These are phyloP conservation scores for Notamacropus eugenii DNA, from an alignment of 2,797 vertebrate genomes.

Conservation along the genomic window DNA sequence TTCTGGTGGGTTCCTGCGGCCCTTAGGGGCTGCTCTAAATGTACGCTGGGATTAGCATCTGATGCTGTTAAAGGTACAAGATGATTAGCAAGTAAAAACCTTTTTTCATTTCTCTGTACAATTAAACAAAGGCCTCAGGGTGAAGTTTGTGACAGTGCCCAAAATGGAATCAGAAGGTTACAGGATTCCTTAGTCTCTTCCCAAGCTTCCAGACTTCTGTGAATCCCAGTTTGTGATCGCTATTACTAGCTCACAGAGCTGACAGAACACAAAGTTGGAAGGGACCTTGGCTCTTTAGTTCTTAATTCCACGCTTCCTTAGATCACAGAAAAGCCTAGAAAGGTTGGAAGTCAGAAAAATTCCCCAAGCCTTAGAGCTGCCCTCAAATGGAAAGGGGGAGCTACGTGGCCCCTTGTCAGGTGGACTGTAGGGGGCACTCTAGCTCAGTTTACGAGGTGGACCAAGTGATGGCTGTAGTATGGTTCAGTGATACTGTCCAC, in stretches of 20 bases:
- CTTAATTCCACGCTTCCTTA: not conserved
- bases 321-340: not conserved
- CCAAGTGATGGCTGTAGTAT: not conserved
- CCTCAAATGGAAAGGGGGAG: not conserved
- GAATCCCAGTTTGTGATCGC: slow-evolving; percentile 31
- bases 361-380: not conserved
- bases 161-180: not conserved
- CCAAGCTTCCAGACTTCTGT: not conserved
- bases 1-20: too few relatives aligned
- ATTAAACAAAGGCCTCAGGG: slow-evolving; percentile 35
- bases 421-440: too few relatives aligned
- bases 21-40: too few relatives aligned
- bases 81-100: slow-evolving; percentile 54
- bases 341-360: not conserved
- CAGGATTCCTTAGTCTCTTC: slow-evolving; percentile 32
- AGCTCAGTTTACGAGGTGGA: too few relatives aligned
- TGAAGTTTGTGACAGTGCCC: not conserved
- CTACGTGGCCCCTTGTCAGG: not conserved
- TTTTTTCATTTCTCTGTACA: slow-evolving; percentile 46
- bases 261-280: slow-evolving; percentile 9
- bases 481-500: not conserved
- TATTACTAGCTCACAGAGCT: slow-evolving; percentile 7
- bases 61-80: slow-evolving; percentile 64
- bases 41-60: slow-evolving; percentile 46
- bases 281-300: not conserved